Evolutionary conservation across 2,113 vertebrate genomes (phyloP).

Genomic region (Tetrao urogallus): DNA sequence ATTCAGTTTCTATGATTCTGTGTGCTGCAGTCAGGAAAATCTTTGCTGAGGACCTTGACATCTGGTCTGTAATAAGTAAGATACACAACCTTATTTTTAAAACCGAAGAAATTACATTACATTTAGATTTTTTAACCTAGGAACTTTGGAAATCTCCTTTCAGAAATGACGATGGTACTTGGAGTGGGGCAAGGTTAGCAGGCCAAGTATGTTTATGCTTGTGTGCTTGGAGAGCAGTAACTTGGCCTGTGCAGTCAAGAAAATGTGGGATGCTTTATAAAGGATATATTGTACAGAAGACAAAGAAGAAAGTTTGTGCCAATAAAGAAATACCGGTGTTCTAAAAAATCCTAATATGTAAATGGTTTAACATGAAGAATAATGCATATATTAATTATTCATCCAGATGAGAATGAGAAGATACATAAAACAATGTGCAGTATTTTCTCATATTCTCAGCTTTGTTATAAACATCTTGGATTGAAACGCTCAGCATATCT

Average conservation of each 20-base stretch:
- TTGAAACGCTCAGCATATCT: neutral
- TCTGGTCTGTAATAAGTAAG: neutral
- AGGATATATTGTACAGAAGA: neutral
- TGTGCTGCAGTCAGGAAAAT: neutral
- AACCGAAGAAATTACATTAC: neutral
- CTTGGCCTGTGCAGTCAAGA: neutral
- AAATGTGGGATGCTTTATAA: neutral
- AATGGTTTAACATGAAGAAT: neutral
- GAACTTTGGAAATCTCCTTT: neutral
- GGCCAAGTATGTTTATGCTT: neutral
- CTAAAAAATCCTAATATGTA: neutral
- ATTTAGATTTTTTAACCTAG: neutral
- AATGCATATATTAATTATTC: neutral
- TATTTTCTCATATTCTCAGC: neutral
- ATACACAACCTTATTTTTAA: neutral
- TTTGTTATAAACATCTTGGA: neutral
- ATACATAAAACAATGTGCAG: neutral
- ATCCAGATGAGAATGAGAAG: neutral
- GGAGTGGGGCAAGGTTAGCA: neutral
- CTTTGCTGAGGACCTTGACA: neutral
- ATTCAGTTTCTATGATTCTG: neutral
- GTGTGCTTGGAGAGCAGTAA: neutral
- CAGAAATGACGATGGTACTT: rapidly evolving
- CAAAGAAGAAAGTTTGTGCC: neutral
- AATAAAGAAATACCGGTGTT: neutral